Conservation (phyloP, 1,140 invertebrate genomes). For the Drosophila ambigua region DNA sequence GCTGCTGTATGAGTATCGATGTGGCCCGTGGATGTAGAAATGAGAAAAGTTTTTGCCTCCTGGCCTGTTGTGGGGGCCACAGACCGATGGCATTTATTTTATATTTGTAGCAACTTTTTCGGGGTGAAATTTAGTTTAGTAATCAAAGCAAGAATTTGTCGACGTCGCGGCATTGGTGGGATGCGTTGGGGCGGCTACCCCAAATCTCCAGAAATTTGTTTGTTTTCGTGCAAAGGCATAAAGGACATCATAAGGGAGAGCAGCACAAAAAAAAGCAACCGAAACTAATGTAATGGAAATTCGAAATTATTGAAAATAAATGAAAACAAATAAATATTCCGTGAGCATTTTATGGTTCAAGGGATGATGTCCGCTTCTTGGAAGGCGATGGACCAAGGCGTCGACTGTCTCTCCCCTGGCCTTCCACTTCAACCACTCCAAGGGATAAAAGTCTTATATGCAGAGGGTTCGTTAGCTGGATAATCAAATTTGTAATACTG, state of each 20-base stretch:
- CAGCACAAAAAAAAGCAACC: conserved; percentile 33
- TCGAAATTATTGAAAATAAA: conserved; percentile 82
- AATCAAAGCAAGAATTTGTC: conserved; percentile 69
- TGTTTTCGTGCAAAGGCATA: conserved; percentile 77
- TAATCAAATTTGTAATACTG: not conserved
- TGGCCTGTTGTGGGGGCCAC: conserved; percentile 1
- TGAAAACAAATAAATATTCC: conserved; percentile 81
- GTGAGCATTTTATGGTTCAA: conserved; percentile 59
- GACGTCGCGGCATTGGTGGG: conserved; percentile 11
- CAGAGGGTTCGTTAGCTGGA: conserved; percentile 6
- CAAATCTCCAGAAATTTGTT: conserved; percentile 69
- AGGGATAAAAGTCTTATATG: conserved; percentile 17
- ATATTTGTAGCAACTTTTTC: conserved; percentile 63
- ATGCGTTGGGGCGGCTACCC: not conserved
- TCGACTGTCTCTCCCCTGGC: conserved; percentile 36
- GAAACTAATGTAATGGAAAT: conserved; percentile 82
- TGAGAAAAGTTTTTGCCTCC: conserved; percentile 74
- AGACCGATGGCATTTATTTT: conserved; percentile 65
- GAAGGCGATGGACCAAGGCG: conserved; percentile 64
- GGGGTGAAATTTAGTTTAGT: conserved; percentile 69
- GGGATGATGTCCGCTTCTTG: conserved; percentile 15
- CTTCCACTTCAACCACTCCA: conserved; percentile 20
- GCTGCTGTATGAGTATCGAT: conserved; percentile 58
- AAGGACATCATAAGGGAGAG: conserved; percentile 59
- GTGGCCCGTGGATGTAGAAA: conserved; percentile 68